Conservation (phyloP, 2,113 vertebrate genomes). For the Eonycteris spelaea region DNA sequence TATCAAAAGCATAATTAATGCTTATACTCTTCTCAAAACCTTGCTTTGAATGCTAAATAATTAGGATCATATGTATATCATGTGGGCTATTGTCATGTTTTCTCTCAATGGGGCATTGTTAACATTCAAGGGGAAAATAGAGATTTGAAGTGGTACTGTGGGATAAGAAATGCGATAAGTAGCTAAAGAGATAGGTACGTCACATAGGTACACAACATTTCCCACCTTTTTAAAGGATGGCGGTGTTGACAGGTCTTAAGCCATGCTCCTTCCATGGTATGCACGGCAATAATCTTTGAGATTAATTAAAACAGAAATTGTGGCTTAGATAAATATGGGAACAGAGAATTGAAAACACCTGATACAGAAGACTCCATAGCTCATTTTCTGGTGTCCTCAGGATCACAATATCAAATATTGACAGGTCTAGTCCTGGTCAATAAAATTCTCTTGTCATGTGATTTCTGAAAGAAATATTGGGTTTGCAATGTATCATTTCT, state of each 20-base stretch:
- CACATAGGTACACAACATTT: not conserved
- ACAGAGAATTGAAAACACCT: constrained; percentile 32
- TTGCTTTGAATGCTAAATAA: constrained; percentile 3
- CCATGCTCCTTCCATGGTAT: not conserved
- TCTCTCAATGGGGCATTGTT: not conserved
- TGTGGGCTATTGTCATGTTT: not conserved
- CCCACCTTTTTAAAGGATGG: not conserved
- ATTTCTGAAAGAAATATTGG: not conserved
- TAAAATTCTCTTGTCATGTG: not conserved
- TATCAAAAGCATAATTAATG: not conserved
- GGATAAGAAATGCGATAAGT: not conserved
- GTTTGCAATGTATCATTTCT: not conserved
- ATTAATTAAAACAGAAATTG: constrained; percentile 31
- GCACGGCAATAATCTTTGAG: not conserved
- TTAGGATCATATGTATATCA: not conserved
- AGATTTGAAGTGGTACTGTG: not conserved
- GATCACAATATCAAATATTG: not conserved
- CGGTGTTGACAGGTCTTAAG: not conserved
- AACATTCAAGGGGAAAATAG: not conserved
- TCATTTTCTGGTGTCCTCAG: not conserved
- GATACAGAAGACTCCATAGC: not conserved
- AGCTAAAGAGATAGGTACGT: not conserved
- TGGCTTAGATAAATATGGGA: not conserved
- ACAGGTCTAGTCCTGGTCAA: not conserved
- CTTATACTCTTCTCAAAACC: not conserved